Evolutionary conservation across 2,888 invertebrate genomes (phyloP).

Genomic region (Baccha elongata): DNA sequence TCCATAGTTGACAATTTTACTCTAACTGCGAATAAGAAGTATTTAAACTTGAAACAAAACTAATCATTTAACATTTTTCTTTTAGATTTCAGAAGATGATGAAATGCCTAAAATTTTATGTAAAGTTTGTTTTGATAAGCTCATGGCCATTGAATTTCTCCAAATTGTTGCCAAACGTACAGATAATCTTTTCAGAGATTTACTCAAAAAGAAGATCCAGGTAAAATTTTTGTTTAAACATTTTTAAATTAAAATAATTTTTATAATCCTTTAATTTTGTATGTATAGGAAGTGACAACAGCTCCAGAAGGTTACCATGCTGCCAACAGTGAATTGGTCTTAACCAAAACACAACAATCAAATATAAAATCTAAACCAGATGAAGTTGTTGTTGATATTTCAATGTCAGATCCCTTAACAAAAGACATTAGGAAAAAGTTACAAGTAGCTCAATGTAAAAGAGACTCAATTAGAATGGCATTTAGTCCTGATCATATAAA

Average conservation of each 20-base stretch:
- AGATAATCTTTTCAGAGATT: constrained; percentile 79
- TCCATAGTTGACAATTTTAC: too few species aligned
- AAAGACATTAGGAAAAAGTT: constrained; percentile 70
- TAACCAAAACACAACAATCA: constrained; percentile 5
- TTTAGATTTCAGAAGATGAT: constrained; percentile 79
- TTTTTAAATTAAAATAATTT: background rate
- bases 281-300: background rate
- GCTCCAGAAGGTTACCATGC: background rate
- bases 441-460: constrained; percentile 56
- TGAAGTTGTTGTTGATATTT: constrained; percentile 76
- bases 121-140: constrained; percentile 80
- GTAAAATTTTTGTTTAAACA: background rate
- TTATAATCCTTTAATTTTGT: background rate
- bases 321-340: too few species aligned
- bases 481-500: constrained; percentile 64
- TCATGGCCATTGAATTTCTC: constrained; percentile 80
- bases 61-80: background rate
- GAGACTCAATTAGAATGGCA: constrained; percentile 70
- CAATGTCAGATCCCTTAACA: constrained; percentile 76
- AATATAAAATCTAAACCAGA: constrained; percentile 37
- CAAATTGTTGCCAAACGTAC: constrained; percentile 80
- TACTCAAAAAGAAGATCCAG: constrained; percentile 63
- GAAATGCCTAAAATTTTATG: constrained; percentile 79
- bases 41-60: too few species aligned
- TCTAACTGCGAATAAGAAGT: too few species aligned